Base-by-base conservation (phyloP, 2,113 vertebrate species). In the Zosterops japonicus region DNA sequence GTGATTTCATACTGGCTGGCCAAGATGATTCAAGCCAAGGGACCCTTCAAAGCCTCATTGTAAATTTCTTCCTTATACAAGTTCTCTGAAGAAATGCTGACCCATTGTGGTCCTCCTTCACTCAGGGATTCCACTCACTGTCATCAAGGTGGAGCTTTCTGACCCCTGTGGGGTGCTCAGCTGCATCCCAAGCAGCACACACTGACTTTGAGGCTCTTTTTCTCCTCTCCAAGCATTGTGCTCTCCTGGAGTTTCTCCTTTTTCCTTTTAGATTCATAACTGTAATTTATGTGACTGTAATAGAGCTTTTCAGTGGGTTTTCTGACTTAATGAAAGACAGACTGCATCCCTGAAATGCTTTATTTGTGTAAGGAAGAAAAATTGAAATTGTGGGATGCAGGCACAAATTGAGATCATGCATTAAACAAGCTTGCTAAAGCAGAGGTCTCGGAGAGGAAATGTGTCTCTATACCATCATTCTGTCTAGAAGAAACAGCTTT, bases 211-310 rank as follows among this genome's bases (percentile, higher is more conserved):
- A 36, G 19, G 28, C 8, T 36, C 13, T 31, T 72, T 9, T 36
- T 64, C 19, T 82, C 3, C 9, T 63, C n/a, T 70, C 21, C 31
- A 57, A 60, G 18, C 22, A 47, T 19, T 42, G 14, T 3, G 3
- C 6, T 11, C 9, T 41, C 64, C 21, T 42, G 35, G 22, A 56
- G 11, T 23, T 72, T 64, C n/a, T 60, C 6, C 14, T 33, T 4
- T 33, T 78, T 84, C 64, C 13, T 8, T 76, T 80, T 41, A 64
- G 36, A 44, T 61, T 31, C 18, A 20, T 18, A 65, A 56, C 31
- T 1, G 3, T 3, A 57, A n/a, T 25, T 17, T 21, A 1, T n/a
- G 19, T 0, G 0, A n/a, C 10, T 21, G 5, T 29, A 49, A 83
- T 6, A 60, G 13, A 41, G 14, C 5, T 69, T 88, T 35, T 39